Evolutionary conservation across 2,113 vertebrate species (phyloP), one percentile per base, ranked within the genome.

Genomic region (Melanerpes aurifrons): DNA sequence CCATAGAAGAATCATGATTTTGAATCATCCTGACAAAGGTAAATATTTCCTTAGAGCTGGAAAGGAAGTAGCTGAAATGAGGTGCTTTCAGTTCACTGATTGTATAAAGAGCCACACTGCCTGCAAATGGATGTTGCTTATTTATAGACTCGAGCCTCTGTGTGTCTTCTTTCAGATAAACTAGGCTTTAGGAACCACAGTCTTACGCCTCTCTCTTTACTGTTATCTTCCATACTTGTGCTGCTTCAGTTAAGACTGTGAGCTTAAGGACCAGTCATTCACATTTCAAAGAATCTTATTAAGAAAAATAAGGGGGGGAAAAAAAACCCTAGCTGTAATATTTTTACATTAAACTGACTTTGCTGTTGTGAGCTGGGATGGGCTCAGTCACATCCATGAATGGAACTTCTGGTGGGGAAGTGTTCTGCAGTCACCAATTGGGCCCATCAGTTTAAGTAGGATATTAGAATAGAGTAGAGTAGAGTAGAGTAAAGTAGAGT

Each of bases 21-120:
- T 99, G 94, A 99, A 99, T 97, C 99, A 99, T 89, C 99, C 99
- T 86, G 99, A 99, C 97, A 99, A 99, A 99, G 99, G 99, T 99
- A 94, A 80, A 79, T 87, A 71, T 87, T 90, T 87, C 10, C 45
- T 97, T 93, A 81, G 45, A 26, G 2, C 18, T 88, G 53, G 25
- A 79, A 93, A 35, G 75, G 29, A 93, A 67, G 81, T 66, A 35
- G 10, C 35, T 93, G 77, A 71, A 77, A 54, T 68, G 57, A 68
- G 32, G 29, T 92, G 32, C 26, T 84, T 87, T 86, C 50, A 68
- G 20, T 92, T 88, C 92, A 48, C n/a, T 81, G 25, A 29, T 37
- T 80, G 3, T 79, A 19, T 68, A 37, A 68, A 81, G 83, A 89
- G 57, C 31, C 26, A 53, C 28, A 11, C 21, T 6, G 43, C 83